Base-by-base conservation (phyloP, 2,888 invertebrate species). In the Priocnemis perturbator region DNA sequence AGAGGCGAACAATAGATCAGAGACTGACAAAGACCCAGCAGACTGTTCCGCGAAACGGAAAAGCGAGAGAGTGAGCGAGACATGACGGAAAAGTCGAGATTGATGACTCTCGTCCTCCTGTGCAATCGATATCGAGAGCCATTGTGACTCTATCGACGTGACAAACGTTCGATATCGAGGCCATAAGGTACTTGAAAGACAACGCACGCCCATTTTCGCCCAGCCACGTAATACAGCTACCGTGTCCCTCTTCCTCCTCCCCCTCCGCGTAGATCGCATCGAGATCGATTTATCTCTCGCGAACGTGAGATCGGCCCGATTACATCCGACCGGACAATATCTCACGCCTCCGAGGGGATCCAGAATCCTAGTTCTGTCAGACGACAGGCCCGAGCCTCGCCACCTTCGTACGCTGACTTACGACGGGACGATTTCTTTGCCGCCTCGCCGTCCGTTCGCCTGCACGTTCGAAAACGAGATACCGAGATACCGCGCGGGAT, bases 121-220 rank as follows among this genome's bases (percentile, higher is more conserved):
- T 17, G 30, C 56, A 30, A 50, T 50, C 50, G 50, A 50, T 37
- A 37, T 20, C 50, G 21, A 55, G 48, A 64, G 53, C 65, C 67
- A 74, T 67, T 70, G 74, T 70, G 45, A 58, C 65, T 47, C 65
- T 56, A 72, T 74, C 68, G 65, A 63, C 71, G 26, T 66, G 71
- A 71, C 50, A 59, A 57, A 73, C 64, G 55, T 55, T 45, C 45
- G 44, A 23, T 20, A 17, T 30, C 30, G 20, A 30, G 20, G 20
- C 62, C 50, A 62, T 64, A 68, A 66, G 44, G 48, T 69, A 44
- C 23, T 17, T 26, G 48, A 26, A 23, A 59, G 20, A 58, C 55
- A 47, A 37, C 20, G 21, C 14, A 50, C 52, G 56, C 63, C 45
- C 21, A 26, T 23, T 15, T 56, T 26, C 14, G 23, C 47, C 19